phyloP scores from a whole-genome alignment of 2,888 invertebrate genomes.

The Tryphoninae sp. region DNA sequence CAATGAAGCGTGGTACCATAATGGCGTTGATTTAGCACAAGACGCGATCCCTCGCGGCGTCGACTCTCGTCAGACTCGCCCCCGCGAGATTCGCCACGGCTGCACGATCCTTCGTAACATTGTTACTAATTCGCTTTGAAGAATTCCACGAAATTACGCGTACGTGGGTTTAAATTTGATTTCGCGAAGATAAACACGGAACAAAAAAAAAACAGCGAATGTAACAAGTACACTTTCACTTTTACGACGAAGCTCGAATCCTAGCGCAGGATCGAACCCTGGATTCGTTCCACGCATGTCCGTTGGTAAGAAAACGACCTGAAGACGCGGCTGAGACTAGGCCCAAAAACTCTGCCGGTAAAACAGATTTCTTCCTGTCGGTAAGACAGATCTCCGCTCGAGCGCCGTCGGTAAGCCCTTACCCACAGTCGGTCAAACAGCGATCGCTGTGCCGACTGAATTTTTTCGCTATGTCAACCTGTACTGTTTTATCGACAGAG shows the following conservation, averaged over 20 bases:
- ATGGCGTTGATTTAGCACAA: slow-evolving; percentile 5
- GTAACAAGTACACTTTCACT: slow-evolving; percentile 38
- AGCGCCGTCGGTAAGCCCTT: neutral
- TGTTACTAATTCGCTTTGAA: too few relatives aligned
- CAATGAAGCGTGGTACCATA: slow-evolving; percentile 44
- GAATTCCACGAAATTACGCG: neutral
- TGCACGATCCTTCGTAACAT: neutral
- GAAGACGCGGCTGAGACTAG: neutral
- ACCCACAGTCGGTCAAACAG: slow-evolving; percentile 2
- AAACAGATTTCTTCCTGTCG: slow-evolving; percentile 1
- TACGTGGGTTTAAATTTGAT: neutral
- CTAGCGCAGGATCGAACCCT: neutral
- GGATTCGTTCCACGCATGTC: neutral
- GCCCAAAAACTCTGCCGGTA: neutral
- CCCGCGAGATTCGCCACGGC: slow-evolving; percentile 4
- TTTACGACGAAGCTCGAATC: slow-evolving; percentile 11
- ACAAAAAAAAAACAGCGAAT: slow-evolving; percentile 3
- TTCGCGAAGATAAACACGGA: slow-evolving; percentile 5
- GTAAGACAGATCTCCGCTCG: slow-evolving; percentile 29
- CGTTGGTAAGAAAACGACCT: slow-evolving; percentile 30
- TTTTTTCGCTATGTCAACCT: neutral
- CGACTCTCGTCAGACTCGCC: slow-evolving; percentile 3
- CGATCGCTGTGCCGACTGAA: neutral
- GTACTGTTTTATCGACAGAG: slow-evolving; percentile 11
- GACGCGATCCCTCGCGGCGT: neutral